Evolutionary conservation across 2,888 invertebrate genomes (phyloP), one percentile per base, ranked within the genome.

Genomic region (Thecophora atra): DNA sequence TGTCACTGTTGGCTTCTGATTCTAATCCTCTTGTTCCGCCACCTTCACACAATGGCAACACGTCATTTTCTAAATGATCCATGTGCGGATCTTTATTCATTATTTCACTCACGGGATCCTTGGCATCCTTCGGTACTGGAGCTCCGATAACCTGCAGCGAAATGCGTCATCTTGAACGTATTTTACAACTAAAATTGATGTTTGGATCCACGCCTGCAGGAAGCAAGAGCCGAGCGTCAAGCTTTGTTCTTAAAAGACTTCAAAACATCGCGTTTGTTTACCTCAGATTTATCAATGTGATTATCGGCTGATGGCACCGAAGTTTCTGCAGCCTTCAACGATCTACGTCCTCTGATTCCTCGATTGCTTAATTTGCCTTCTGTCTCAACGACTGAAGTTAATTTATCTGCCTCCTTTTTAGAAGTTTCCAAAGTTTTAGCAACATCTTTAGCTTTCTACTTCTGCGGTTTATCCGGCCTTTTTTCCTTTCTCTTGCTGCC

Each of bases 21-120:
- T 81, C 80, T 83, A 72, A 88, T 84, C 74, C 79, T 86, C 77
- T 88, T 44, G 15, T 37, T 6, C 58, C 28, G 3, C 15, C 68
- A 11, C 88, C 78, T 87, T 89, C 80, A 37, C 76, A 87, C 0
- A 88, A 81, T 0, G 90, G 90, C 60, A 91, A 78, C 0, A 90
- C 89, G 73, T 90, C 90, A 74, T 90, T 90, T 78, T 90, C 90
- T 42, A 87, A 85, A 62, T 76, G 78, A 42, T 77, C 78, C 24
- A 51, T 26, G 52, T 70, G 70, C 3, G 70, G 70, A 70, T 70
- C 70, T 63, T 70, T 70, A 24, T 42, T 44, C 24, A 37, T 37
- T 37, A 11, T 37, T 37, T 37, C 47, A 47, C 0, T 47, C 54
- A 21, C 2, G n/a, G 54, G 54, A 15, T 28, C 71, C 58, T 63